These are phyloP conservation scores for Pseudochirops cupreus DNA, from an alignment of 2,797 vertebrate species.

Conservation along the genomic window DNA sequence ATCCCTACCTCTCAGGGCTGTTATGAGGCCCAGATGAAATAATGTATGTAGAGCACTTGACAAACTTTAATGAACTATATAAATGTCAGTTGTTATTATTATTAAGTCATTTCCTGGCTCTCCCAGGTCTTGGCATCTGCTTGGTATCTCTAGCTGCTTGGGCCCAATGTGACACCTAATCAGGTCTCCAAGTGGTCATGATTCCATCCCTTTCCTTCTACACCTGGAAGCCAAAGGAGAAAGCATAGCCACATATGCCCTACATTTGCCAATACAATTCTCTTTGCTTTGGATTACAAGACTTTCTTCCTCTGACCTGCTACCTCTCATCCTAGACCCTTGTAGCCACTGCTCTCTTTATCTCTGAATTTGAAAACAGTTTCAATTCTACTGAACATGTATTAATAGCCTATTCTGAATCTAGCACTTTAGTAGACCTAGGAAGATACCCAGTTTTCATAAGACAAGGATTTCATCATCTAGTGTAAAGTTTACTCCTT, in stretches of 20 bases:
- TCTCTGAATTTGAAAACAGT: not conserved
- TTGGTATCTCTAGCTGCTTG: not conserved
- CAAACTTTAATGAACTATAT: not conserved
- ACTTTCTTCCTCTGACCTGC: not conserved
- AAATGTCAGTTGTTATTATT: not conserved
- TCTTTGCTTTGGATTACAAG: not conserved
- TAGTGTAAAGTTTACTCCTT: not conserved
- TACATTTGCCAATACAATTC: not conserved
- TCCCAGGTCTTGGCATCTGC: not conserved
- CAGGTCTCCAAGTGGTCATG: not conserved
- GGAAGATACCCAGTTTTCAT: not conserved
- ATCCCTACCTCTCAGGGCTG: not conserved
- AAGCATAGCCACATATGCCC: not conserved
- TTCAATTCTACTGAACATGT: not conserved
- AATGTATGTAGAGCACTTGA: not conserved
- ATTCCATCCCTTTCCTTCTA: not conserved
- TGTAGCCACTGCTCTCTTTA: not conserved
- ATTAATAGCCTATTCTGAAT: not conserved
- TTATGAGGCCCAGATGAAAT: not conserved
- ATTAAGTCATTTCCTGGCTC: constrained; percentile 3
- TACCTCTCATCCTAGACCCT: not conserved
- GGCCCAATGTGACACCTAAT: not conserved
- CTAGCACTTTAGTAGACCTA: not conserved
- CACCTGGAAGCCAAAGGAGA: not conserved
- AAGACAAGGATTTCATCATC: not conserved